A percentile compares a stretch with the other conserved stretches of the same genome.
phyloP scores from a whole-genome alignment of 2,113 vertebrate species.

The Peromyscus leucopus region DNA sequence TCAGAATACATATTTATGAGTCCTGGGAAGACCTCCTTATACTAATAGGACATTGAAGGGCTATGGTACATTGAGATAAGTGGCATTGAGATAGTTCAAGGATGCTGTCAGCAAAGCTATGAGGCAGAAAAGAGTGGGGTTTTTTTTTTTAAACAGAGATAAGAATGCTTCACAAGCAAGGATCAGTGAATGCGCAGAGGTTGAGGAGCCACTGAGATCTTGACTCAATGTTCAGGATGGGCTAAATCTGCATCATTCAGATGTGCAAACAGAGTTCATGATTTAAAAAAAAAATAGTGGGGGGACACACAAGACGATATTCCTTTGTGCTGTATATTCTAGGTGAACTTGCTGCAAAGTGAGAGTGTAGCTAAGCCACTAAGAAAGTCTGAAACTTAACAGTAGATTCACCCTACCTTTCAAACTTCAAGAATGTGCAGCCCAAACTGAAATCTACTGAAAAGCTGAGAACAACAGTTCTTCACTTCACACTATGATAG shows the following conservation, averaged over 20 bases:
- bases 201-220: not conserved
- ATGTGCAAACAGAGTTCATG: not conserved
- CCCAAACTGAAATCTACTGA: not conserved
- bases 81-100: not conserved
- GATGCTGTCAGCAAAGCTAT: not conserved
- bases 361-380: not conserved
- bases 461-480: not conserved
- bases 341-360: not conserved
- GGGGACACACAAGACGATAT: not conserved
- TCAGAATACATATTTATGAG: slow-evolving; percentile 32
- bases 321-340: not conserved
- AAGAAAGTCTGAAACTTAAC: not conserved
- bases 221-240: not conserved
- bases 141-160: not conserved
- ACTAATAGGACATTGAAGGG: not conserved
- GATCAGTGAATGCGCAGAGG: not conserved
- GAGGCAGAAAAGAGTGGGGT: not conserved
- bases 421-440: not conserved
- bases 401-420: not conserved
- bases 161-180: not conserved
- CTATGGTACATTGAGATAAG: not conserved
- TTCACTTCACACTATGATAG: not conserved
- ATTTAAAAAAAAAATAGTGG: not conserved
- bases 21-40: not conserved
- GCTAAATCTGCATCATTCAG: not conserved